Evolutionary conservation across 2,113 vertebrate genomes (phyloP), one percentile per base, ranked within the genome.

Genomic region (Syngnathus floridae): DNA sequence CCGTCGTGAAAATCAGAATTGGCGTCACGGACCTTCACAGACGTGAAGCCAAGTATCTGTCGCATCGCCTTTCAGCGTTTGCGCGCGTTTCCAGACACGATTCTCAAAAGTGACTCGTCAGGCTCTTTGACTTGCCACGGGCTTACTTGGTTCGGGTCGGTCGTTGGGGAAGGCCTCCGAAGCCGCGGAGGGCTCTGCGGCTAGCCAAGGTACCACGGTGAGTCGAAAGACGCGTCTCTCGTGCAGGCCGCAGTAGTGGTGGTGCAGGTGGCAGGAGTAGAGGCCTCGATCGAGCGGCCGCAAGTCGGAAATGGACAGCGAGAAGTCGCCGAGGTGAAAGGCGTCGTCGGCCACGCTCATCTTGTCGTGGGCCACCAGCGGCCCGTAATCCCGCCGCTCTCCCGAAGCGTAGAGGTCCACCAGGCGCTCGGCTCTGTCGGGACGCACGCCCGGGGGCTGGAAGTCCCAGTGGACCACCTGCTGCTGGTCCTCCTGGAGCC

Each of bases 381-480:
- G 90, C 0, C 93, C 94, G 0, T 96, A 96, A 43, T 93, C 88
- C 1, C 94, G 91, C 17, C 92, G 92, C 79, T 98, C 95, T 0
- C 96, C 97, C 0, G 95, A 95, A 0, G 95, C 94, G 0, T 97
- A 99, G 35, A 99, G 91, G 43, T 98, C 95, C 0, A 98, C 89
- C 66, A 99, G 90, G 22, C 94, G 95, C 76, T 96, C 93, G 0
- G 96, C 97, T 2, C 83, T 86, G 81, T 96, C 94, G 0, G 93
- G 95, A 3, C 93, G 91, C 40, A 98, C 93, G 0, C 97, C 96
- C 0, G 95, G 95, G 0, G 92, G 84, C 88, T 97, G 95, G 74
- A 93, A 88, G 88, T 99, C 97, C 97, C 97, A 99, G 80, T 95
- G 95, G 4, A 93, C 95, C 67, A 99, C 96, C 72, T 99, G 97